Base-by-base conservation (phyloP, 2,113 vertebrate genomes). In the Oryzias melastigma region DNA sequence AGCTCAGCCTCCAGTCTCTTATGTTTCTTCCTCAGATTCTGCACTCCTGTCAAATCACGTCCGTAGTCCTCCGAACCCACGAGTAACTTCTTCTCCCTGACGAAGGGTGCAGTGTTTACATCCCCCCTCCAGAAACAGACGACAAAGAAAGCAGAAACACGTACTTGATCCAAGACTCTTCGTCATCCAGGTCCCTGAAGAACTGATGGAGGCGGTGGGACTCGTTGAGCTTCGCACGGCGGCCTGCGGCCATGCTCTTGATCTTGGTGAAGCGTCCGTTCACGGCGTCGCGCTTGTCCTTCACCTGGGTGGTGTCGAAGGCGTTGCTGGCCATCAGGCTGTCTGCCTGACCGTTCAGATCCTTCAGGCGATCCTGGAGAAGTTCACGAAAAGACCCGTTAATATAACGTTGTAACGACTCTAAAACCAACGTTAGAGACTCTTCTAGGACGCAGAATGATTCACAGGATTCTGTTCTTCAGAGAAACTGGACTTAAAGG, bases 161-260 rank as follows among this genome's bases (percentile, higher is more conserved):
- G 17, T 85, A 99, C 97, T 99, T 99, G 84, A 99, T 98, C 97
- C 97, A 98, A 42, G 97, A 98, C 75, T 99, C 98, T 61, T 99
- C 98, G 0, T 99, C 98, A 0, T 99, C 97, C 92, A 99, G 92
- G 76, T 99, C 98, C 3, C 98, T 93, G 91, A 99, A 99, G 86
- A 99, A 99, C 92, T 99, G 98, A 71, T 99, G 97, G 85, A 99
- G 85, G 22, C 98, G 95, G 68, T 99, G 97, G 4, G 96, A 98
- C 79, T 99, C 96, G 0, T 95, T 98, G 35, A 99, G 93, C 60
- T 92, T 93, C 1, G 95, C 92, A 0, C 95, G 93, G 15, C 97
- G 93, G 0, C 93, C 91, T 0, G 90, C 86, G 0, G 97, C 96
- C 96, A 98, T 98, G 68, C 85, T 93, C 89, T 96, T 95, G 79